Evolutionary conservation across 2,888 invertebrate species (phyloP).

Genomic region (Ochropacha duplaris): DNA sequence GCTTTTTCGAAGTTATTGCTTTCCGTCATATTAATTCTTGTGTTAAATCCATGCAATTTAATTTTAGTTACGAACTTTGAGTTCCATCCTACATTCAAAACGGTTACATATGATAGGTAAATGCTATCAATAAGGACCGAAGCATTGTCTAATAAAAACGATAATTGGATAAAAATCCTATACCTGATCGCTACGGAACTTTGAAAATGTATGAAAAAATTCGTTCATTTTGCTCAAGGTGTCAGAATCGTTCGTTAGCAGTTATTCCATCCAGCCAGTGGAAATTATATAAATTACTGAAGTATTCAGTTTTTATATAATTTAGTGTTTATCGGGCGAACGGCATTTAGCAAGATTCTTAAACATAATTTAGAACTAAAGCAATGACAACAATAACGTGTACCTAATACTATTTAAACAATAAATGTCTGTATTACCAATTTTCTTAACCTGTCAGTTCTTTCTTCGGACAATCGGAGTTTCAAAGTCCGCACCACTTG

Average conservation of each 20-base stretch:
- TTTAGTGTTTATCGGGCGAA: slow-evolving; percentile 13
- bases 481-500: no score
- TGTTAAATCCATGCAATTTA: slow-evolving; percentile 28
- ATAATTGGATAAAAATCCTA: slow-evolving; percentile 44
- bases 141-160: slow-evolving; percentile 33
- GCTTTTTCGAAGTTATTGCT: slow-evolving; percentile 56
- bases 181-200: slow-evolving; percentile 35
- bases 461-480: no score
- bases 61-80: not conserved
- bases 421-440: no score
- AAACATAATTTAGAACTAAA: no score
- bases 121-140: not conserved
- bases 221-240: slow-evolving; percentile 49
- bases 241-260: slow-evolving; percentile 58
- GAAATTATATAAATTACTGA: slow-evolving; percentile 51
- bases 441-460: no score
- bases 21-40: slow-evolving; percentile 39
- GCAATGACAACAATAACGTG: no score
- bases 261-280: slow-evolving; percentile 43
- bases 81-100: slow-evolving; percentile 8
- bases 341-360: slow-evolving; percentile 25
- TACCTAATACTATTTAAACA: no score
- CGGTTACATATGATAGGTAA: slow-evolving; percentile 6
- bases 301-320: slow-evolving; percentile 47
- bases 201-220: slow-evolving; percentile 50